phyloP scores from a whole-genome alignment of 2,797 vertebrate genomes.

The Mormyrops attenuatus region DNA sequence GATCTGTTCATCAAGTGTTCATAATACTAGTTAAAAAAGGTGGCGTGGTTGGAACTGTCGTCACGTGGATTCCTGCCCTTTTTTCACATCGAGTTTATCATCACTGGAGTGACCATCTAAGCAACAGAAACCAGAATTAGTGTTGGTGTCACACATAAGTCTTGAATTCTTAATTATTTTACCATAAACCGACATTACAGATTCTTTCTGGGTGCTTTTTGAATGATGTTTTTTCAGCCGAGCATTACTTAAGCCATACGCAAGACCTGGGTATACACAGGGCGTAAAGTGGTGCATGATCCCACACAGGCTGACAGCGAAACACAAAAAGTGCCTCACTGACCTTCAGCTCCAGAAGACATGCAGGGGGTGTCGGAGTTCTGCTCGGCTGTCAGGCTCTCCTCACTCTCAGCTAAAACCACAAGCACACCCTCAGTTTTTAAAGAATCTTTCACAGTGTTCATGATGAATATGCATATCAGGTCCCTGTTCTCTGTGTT shows the following conservation, averaged over 20 bases:
- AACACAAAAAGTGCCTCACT: constrained; percentile 19
- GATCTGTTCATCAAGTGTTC: not conserved
- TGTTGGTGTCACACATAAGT: not conserved
- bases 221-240: not conserved
- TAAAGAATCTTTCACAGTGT: not conserved
- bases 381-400: constrained; percentile 33
- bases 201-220: not conserved
- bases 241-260: not conserved
- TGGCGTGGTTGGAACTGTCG: not conserved
- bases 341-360: constrained; percentile 46
- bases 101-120: constrained; percentile 39
- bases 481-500: not conserved
- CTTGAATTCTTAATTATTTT: not conserved
- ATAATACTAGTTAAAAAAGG: not conserved
- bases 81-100: constrained; percentile 30
- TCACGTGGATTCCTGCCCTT: constrained; percentile 9
- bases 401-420: constrained; percentile 37
- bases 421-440: constrained; percentile 14
- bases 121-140: constrained; percentile 25
- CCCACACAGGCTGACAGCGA: not conserved
- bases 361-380: constrained; percentile 35
- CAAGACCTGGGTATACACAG: not conserved
- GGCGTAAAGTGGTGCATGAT: not conserved
- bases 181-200: not conserved
- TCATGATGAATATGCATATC: not conserved